Conservation (phyloP, 2,797 vertebrate genomes). For the Eptatretus atami region DNA sequence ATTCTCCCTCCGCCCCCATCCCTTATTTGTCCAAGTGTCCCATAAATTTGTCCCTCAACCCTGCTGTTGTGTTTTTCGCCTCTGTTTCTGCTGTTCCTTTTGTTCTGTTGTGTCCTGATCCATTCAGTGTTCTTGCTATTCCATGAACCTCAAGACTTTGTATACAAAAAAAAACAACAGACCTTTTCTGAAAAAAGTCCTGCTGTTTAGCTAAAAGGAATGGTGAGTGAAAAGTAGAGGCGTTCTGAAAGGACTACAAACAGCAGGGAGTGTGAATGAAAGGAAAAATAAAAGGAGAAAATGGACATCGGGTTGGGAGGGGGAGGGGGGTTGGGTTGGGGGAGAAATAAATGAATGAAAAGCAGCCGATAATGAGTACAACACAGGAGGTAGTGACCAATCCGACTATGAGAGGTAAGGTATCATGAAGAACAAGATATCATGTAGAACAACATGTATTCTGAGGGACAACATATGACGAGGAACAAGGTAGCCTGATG, state of each 20-base stretch:
- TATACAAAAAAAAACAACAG: no score
- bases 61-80: no score
- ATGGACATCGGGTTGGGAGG: background rate
- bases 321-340: background rate
- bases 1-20: no score
- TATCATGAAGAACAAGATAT: background rate
- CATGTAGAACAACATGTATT: background rate
- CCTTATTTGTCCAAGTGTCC: no score
- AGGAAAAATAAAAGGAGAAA: background rate
- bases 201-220: background rate
- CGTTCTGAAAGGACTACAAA: background rate
- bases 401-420: background rate
- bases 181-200: no score
- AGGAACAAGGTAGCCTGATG: background rate
- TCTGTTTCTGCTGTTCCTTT: no score
- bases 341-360: background rate
- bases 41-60: no score
- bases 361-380: background rate
- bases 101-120: no score
- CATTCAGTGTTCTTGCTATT: no score
- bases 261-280: background rate
- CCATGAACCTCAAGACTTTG: no score
- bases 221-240: background rate
- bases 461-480: background rate
- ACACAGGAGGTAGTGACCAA: background rate